These are phyloP conservation scores for Microtus richardsoni DNA, from an alignment of 2,113 vertebrate species.

Conservation along the genomic window DNA sequence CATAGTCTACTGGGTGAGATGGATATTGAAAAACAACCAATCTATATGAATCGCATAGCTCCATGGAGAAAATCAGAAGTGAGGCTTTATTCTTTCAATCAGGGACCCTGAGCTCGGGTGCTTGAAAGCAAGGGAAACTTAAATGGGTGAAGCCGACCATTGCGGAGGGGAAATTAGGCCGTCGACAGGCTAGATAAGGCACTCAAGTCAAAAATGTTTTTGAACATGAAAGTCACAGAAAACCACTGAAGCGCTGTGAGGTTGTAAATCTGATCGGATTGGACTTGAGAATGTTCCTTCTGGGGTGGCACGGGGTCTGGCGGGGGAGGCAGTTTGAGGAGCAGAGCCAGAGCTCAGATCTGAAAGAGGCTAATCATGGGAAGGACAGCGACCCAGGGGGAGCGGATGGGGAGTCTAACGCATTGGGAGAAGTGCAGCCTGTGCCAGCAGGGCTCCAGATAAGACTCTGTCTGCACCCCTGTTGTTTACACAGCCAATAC, in stretches of 20 bases:
- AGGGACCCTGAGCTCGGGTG: neutral
- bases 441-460: fast-evolving
- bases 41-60: neutral
- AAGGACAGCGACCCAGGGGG: fast-evolving
- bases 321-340: neutral
- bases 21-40: neutral
- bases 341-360: neutral
- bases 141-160: neutral
- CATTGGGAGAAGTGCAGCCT: neutral
- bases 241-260: neutral
- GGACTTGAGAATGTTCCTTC: neutral
- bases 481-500: neutral
- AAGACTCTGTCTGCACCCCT: neutral
- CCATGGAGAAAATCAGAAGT: neutral
- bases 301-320: neutral
- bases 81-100: neutral
- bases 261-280: neutral
- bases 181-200: neutral
- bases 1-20: neutral
- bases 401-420: neutral
- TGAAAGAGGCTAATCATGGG: neutral
- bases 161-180: neutral
- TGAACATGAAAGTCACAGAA: neutral
- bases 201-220: neutral
- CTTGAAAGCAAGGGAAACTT: neutral